These are phyloP conservation scores for Drosophila biarmipes DNA, from an alignment of 1,140 invertebrate species.

Conservation along the genomic window DNA sequence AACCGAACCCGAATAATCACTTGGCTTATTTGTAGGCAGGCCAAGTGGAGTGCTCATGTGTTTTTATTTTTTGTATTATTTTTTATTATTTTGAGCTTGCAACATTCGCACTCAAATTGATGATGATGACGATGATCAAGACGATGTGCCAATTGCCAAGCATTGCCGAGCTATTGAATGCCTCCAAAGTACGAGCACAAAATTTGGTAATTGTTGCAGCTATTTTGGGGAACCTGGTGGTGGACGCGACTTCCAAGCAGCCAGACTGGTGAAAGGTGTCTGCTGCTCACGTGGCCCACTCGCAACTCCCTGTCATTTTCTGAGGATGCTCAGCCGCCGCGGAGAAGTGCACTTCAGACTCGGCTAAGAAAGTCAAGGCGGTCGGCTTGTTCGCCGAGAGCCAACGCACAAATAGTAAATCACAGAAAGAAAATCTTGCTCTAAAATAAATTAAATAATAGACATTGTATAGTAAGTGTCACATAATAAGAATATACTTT, in stretches of 20 bases:
- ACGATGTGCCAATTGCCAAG: constrained; percentile 66
- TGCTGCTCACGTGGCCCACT: constrained; percentile 35
- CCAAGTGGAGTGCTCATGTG: constrained; percentile 64
- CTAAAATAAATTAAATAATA: neutral
- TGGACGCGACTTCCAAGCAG: neutral
- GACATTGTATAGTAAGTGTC: too few species aligned
- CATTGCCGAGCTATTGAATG: constrained; percentile 55
- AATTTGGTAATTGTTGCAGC: constrained; percentile 67
- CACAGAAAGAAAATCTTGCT: constrained; percentile 10
- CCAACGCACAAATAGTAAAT: constrained; percentile 27
- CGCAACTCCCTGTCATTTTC: constrained; percentile 15
- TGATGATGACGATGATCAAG: constrained; percentile 55
- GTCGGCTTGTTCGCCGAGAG: constrained; percentile 41
- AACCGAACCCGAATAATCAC: constrained; percentile 65
- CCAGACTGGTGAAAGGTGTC: constrained; percentile 48
- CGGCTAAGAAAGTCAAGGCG: constrained; percentile 70
- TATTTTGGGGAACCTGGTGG: constrained; percentile 36
- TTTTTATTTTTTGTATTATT: constrained; percentile 30
- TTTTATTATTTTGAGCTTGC: constrained; percentile 41
- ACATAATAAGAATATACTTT: too few species aligned
- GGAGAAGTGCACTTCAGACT: constrained; percentile 32
- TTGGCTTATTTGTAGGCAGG: constrained; percentile 69
- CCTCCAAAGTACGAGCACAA: constrained; percentile 18
- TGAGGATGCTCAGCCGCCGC: constrained; percentile 44
- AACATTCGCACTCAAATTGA: constrained; percentile 71